phyloP scores from a whole-genome alignment of 2,888 invertebrate species.

The Diogma glabrata region DNA sequence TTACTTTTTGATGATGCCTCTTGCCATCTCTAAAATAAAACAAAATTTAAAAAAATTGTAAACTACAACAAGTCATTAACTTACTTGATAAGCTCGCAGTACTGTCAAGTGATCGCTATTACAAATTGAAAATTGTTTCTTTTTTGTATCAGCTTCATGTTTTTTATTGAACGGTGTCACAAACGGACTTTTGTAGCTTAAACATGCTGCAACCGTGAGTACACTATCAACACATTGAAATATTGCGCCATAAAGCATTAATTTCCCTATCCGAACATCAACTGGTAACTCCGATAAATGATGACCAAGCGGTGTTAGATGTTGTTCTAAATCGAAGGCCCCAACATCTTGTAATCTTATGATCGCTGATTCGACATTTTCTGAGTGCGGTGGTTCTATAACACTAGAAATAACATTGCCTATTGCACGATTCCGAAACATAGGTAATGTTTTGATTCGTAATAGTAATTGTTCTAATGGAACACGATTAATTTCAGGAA shows the following conservation, averaged over 20 bases:
- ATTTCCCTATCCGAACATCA: conserved; percentile 83
- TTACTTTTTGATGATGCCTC: conserved; percentile 53
- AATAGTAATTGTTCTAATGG: conserved; percentile 74
- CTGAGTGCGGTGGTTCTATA: conserved; percentile 58
- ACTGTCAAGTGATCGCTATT: conserved; percentile 86
- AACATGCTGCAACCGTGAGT: conserved; percentile 76
- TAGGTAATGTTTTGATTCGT: conserved; percentile 55
- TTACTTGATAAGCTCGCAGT: conserved; percentile 69
- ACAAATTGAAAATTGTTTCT: conserved; percentile 61
- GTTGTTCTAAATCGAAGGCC: conserved; percentile 60
- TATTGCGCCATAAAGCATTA: conserved; percentile 84
- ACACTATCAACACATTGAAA: conserved; percentile 86
- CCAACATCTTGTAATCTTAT: conserved; percentile 62
- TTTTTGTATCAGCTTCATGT: conserved; percentile 56
- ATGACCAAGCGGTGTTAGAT: conserved; percentile 73
- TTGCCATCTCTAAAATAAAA: conserved; percentile 58
- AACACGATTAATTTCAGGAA: conserved; percentile 82
- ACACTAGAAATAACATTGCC: conserved; percentile 26
- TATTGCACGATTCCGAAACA: conserved; percentile 27
- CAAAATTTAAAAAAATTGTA: conserved; percentile 13
- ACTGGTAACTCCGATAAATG: conserved; percentile 83
- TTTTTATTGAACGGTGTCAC: conserved; percentile 60
- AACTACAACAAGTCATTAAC: conserved; percentile 5
- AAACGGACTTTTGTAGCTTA: conserved; percentile 71
- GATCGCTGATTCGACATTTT: conserved; percentile 57